phyloP scores from a whole-genome alignment of 2,888 invertebrate genomes.

The Hetaerina titia region DNA sequence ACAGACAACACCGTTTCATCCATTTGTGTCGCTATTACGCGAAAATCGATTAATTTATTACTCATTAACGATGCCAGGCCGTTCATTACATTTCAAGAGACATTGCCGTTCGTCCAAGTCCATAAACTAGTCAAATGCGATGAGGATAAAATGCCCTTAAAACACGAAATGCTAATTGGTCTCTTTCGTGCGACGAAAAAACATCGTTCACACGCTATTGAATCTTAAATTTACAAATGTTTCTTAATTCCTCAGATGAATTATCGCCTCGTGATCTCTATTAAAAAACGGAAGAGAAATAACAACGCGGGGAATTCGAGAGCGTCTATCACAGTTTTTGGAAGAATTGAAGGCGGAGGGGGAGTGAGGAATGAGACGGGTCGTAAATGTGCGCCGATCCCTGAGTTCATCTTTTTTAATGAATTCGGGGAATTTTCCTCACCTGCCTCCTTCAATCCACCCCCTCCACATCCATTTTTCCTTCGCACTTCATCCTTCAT shows the following conservation, averaged over 20 bases:
- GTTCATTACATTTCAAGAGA: background rate
- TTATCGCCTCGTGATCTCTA: background rate
- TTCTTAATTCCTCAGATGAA: background rate
- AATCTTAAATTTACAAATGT: slow-evolving; percentile 3
- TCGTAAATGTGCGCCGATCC: slow-evolving; percentile 1
- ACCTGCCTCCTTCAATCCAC: slow-evolving; percentile 24
- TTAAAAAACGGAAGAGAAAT: background rate
- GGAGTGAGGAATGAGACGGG: background rate
- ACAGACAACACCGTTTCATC: background rate
- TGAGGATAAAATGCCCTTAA: background rate
- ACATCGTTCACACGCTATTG: background rate
- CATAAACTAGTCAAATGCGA: background rate
- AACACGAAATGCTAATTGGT: background rate
- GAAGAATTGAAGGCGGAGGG: too few species aligned
- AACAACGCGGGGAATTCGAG: too few species aligned
- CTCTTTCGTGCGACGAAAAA: slow-evolving; percentile 1
- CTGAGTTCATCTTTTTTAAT: slow-evolving; percentile 23
- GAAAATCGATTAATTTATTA: background rate
- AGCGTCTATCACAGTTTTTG: too few species aligned
- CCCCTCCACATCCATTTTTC: background rate
- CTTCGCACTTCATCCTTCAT: slow-evolving; percentile 64
- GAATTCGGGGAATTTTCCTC: slow-evolving; percentile 40
- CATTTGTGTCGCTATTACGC: background rate
- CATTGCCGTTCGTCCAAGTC: background rate
- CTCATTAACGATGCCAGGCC: background rate